Conservation (phyloP, 2,888 invertebrate genomes). For the Cactoblastis cactorum region DNA sequence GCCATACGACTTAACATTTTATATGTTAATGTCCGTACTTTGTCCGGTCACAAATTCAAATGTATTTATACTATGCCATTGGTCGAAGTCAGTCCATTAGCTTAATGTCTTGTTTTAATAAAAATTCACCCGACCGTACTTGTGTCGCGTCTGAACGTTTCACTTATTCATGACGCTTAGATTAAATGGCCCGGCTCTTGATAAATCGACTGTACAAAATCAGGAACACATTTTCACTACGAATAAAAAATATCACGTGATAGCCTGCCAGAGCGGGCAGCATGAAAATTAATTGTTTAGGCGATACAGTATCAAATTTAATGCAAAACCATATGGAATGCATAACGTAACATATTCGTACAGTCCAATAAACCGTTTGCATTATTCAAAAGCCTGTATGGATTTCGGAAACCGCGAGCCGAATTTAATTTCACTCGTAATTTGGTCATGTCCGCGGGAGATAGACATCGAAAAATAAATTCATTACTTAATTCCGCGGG, state of each 20-base stretch:
- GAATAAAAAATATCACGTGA: conserved; percentile 33
- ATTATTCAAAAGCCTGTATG: conserved; percentile 70
- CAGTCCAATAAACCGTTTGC: conserved; percentile 63
- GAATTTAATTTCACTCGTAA: conserved; percentile 66
- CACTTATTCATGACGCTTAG: conserved; percentile 54
- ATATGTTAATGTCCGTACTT: conserved; percentile 42
- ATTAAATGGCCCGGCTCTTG: conserved; percentile 61
- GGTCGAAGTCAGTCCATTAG: conserved; percentile 39
- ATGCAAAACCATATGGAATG: conserved; percentile 44
- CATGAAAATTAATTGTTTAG: conserved; percentile 34
- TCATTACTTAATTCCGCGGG: conserved; percentile 44
- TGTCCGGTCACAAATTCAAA: conserved; percentile 54
- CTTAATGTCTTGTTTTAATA: conserved; percentile 45
- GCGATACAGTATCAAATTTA: conserved; percentile 36
- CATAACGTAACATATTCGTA: conserved; percentile 43
- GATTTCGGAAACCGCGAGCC: conserved; percentile 52
- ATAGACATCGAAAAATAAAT: conserved; percentile 46
- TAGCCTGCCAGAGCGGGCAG: conserved; percentile 18
- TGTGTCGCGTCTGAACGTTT: conserved; percentile 43
- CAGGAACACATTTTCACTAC: conserved; percentile 46
- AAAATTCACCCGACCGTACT: conserved; percentile 40
- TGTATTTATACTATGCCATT: conserved; percentile 50
- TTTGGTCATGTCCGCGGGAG: conserved; percentile 48
- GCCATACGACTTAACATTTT: neutral
- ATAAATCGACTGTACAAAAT: conserved; percentile 57